phyloP scores from a whole-genome alignment of 23 tunicate species.

The Pegea sp. region DNA sequence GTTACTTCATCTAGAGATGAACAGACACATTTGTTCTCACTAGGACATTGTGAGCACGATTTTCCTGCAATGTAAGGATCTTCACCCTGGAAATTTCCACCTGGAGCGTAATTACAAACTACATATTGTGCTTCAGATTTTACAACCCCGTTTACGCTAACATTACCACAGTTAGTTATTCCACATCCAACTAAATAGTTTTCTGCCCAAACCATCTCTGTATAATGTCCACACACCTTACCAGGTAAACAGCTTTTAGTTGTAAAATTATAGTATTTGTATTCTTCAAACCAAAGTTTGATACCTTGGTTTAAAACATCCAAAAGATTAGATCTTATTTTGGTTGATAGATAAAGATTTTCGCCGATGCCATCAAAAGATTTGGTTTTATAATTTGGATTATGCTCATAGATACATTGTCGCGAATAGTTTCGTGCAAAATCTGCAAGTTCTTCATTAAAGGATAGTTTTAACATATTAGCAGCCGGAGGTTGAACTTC shows the following conservation, averaged over 20 bases:
- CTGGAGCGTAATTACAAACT: conserved; percentile 31
- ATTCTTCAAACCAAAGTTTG: conserved; percentile 16
- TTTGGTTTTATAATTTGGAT: too few species aligned
- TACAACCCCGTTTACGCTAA: conserved; percentile 3
- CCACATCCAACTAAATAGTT: conserved; percentile 33
- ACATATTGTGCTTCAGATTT: conserved; percentile 17
- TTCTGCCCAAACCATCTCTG: conserved; percentile 27
- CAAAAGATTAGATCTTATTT: conserved; percentile 1
- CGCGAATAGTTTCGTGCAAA: conserved; percentile 8
- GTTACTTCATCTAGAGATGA: too few species aligned
- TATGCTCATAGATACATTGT: conserved; percentile 3
- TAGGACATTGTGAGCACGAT: conserved; percentile 24
- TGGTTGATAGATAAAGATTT: conserved; percentile 7
- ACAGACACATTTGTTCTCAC: too few species aligned
- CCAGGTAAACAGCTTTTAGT: conserved; percentile 5
- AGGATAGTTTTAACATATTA: too few species aligned
- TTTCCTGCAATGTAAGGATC: conserved; percentile 17
- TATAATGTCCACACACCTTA: conserved; percentile 16
- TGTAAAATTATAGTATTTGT: conserved; percentile 14
- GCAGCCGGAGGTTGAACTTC: conserved; percentile 5
- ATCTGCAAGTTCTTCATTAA: conserved; percentile 4
- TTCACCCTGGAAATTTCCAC: conserved; percentile 15
- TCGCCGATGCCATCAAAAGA: conserved; percentile 10
- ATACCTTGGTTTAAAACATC: conserved; percentile 6
- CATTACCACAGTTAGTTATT: conserved; percentile 6